Evolutionary conservation across 2,888 invertebrate genomes (phyloP).

Genomic region (Petrolisthes manimaculis): DNA sequence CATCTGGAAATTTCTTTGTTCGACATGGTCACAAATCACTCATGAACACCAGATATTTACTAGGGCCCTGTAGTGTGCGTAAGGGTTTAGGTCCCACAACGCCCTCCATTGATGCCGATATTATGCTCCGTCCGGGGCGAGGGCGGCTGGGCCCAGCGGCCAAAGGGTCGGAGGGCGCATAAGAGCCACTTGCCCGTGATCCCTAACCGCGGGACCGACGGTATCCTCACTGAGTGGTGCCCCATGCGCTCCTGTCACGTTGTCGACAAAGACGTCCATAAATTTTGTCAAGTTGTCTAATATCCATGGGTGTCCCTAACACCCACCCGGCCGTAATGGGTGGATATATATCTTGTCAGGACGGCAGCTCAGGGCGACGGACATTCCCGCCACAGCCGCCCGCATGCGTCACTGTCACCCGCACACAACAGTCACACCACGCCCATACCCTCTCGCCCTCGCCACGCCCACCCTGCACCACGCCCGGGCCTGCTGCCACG

Average conservation of each 20-base stretch:
- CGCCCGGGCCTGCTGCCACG: neutral
- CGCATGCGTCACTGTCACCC: constrained; percentile 65
- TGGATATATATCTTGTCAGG: constrained; percentile 65
- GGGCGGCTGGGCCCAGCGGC: constrained; percentile 33
- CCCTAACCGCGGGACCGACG: constrained; percentile 40
- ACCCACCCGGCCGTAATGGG: constrained; percentile 65
- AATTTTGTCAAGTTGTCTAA: constrained; percentile 66
- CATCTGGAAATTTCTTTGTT: constrained; percentile 66
- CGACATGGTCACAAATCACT: constrained; percentile 65
- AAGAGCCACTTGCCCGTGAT: constrained; percentile 47
- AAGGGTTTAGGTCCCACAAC: constrained; percentile 43
- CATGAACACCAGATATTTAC: constrained; percentile 63
- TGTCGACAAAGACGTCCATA: constrained; percentile 65
- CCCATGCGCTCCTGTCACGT: constrained; percentile 61
- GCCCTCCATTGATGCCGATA: constrained; percentile 38
- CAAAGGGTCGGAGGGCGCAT: constrained; percentile 48
- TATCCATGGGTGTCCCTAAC: constrained; percentile 65
- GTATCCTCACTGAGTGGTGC: constrained; percentile 58
- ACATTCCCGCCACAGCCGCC: constrained; percentile 58
- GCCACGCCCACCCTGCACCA: constrained; percentile 40
- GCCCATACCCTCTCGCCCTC: constrained; percentile 25
- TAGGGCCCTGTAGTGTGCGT: constrained; percentile 60
- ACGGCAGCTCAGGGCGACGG: constrained; percentile 62
- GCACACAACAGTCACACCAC: constrained; percentile 56
- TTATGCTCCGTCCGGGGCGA: constrained; percentile 47